phyloP scores from a whole-genome alignment of 2,113 vertebrate species.

The Scytalopus superciliaris region DNA sequence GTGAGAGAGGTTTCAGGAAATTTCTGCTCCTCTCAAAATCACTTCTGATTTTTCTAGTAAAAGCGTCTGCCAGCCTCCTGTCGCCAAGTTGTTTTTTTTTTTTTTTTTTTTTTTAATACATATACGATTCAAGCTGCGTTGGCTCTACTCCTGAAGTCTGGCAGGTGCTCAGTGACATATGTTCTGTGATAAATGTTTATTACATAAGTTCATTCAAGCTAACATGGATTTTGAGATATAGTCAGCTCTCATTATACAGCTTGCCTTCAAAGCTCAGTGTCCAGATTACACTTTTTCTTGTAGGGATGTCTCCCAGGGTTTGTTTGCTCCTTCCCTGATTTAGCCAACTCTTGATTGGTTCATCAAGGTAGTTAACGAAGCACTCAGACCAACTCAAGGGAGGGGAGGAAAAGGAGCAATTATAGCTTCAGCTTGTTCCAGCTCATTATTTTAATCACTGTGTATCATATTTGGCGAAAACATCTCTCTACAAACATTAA shows the following conservation, averaged over 20 bases:
- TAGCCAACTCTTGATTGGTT: conserved; percentile 42
- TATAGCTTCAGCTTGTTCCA: conserved; percentile 14
- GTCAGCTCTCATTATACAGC: conserved; percentile 55
- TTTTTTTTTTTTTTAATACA: conserved; percentile 46
- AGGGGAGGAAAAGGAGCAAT: conserved; percentile 53
- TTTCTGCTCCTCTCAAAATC: conserved; percentile 69
- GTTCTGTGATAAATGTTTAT: conserved; percentile 75
- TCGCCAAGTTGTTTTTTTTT: conserved; percentile 43
- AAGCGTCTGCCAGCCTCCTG: conserved; percentile 69
- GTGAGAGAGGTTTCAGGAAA: conserved; percentile 57
- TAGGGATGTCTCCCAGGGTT: conserved; percentile 10
- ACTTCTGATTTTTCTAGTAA: conserved; percentile 75
- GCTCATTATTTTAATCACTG: conserved; percentile 54
- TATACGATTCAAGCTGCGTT: conserved; percentile 68
- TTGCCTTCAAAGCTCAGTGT: conserved; percentile 58
- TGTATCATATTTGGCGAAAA: conserved; percentile 48
- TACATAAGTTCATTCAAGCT: conserved; percentile 74
- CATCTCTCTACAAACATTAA: conserved; percentile 4
- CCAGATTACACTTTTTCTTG: conserved; percentile 40
- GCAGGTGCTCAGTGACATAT: conserved; percentile 71
- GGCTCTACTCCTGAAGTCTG: conserved; percentile 65
- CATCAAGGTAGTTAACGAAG: conserved; percentile 58
- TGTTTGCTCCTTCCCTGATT: conserved; percentile 55
- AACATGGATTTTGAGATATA: conserved; percentile 63
- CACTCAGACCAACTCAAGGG: background rate